Evolutionary conservation across 2,888 invertebrate species (phyloP), one percentile per base, ranked within the genome.

Genomic region (Cryptus viduatorius): DNA sequence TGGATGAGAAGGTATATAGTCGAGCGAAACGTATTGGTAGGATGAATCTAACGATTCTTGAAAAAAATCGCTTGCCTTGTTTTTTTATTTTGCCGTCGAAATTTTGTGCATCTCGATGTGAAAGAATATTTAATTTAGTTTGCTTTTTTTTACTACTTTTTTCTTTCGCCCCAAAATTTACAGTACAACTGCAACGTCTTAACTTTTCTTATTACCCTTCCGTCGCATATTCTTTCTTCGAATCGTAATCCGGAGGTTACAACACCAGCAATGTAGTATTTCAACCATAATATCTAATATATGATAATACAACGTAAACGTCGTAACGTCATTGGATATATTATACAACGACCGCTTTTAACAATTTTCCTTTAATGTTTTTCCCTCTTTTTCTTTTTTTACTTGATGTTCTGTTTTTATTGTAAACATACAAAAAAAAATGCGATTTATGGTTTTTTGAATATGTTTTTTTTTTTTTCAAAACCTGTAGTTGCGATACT

Each of bases 1-100:
- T 91, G 91, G 90, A 92, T 65, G 88, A 89, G 79, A 89, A 90
- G 88, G 89, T 91, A 90, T 86, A 89, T 87, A 85, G 83, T 86
- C 82, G 87, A 86, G 87, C 83, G 75, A 64, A 59, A 84, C 77
- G 68, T 82, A 82, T 56, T 83, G 67, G 48, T 73, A 79, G 69
- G 67, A 79, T 75, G 75, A 73, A 73, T 59, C 67, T 19, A 71
- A 77, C 65, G 72, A 79, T 56, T 64, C 42, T 19, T 67, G 61
- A 31, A 69, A 67, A 67, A 31, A 65, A 46, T 48, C 46, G 65
- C 68, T 75, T 75, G 48, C 0, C 37, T 37, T 37, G 37, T 4
- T 37, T 37, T 37, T 37, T 48, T 24, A 24, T 61, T 67, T 53
- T 16, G 53, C 72, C 24, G 42, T 10, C 14, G 72, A 7, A 31